Percentiles rank a stretch among this genome's conserved stretches.
Conservation (phyloP, 35 echinoderm and acorn worm species). For the Heliocidaris tuberculata region DNA sequence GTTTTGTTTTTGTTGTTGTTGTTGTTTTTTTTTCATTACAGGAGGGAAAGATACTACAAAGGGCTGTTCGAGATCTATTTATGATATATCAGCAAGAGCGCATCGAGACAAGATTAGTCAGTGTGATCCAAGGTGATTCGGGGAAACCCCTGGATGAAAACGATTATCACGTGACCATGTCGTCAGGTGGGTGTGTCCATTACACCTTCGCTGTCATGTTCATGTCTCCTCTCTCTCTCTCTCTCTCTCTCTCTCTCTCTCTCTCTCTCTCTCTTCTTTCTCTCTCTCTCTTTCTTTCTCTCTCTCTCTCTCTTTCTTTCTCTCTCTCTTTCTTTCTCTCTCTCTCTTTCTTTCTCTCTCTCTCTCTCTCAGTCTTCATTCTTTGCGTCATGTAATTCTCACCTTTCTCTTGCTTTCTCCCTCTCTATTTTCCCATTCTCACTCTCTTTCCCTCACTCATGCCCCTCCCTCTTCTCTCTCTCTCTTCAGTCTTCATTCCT, state of each 20-base stretch:
- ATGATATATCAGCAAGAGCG: neutral
- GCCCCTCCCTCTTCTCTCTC: neutral
- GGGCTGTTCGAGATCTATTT: neutral
- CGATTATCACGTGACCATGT: neutral
- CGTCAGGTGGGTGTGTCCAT: neutral
- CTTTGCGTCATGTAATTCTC: no score
- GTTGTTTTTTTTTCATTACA: neutral
- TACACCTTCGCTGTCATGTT: neutral
- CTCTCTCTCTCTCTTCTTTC: neutral
- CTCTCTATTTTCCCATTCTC: no score
- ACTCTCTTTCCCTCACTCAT: neutral
- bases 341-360: no score
- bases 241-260: neutral
- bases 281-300: neutral
- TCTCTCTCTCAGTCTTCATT: no score
- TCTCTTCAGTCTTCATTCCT: no score
- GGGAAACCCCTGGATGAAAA: neutral
- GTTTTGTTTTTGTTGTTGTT: neutral
- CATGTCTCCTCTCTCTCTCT: neutral
- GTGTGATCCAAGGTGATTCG: neutral
- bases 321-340: no score
- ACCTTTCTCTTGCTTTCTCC: no score
- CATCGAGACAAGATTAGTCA: neutral
- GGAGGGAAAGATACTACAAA: neutral
- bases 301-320: no score